phyloP scores from a whole-genome alignment of 1,140 invertebrate species.

The Trypoxylus dichotomus region DNA sequence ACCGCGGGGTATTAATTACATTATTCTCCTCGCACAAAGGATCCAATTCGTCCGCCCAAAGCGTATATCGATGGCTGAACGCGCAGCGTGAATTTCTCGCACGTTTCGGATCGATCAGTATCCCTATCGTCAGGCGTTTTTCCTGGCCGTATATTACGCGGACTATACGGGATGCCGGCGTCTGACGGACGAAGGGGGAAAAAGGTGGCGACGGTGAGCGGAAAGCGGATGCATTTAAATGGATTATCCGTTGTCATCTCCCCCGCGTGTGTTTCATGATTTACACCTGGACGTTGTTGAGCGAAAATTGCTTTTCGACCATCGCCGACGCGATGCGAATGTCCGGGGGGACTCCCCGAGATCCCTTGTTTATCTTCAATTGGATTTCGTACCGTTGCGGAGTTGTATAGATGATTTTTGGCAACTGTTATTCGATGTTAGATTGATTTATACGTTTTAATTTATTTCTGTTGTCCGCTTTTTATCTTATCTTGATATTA shows the following conservation, averaged over 20 bases:
- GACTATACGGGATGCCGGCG: background rate
- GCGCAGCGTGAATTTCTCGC: conserved; percentile 13
- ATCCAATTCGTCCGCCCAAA: conserved; percentile 3
- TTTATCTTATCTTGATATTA: too few species aligned
- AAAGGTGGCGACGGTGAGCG: background rate
- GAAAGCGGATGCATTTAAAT: conserved; percentile 25
- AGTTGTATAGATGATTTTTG: background rate
- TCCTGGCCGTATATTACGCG: background rate
- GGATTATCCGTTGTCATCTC: conserved; percentile 24
- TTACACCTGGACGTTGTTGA: conserved; percentile 13
- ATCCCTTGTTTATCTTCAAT: background rate
- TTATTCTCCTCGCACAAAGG: background rate
- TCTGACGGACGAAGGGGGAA: background rate
- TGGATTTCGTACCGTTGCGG: background rate
- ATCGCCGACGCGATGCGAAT: background rate
- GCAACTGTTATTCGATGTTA: background rate
- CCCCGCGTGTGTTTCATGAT: conserved; percentile 18
- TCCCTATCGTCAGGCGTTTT: conserved; percentile 19
- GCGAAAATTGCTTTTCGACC: conserved; percentile 1
- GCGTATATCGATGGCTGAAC: background rate
- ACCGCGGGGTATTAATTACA: conserved; percentile 27
- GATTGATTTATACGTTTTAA: too few species aligned
- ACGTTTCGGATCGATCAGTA: background rate
- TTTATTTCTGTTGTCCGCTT: too few species aligned
- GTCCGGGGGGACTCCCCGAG: background rate